Base-by-base conservation (phyloP, 2,888 invertebrate species). In the Dioctria linearis region DNA sequence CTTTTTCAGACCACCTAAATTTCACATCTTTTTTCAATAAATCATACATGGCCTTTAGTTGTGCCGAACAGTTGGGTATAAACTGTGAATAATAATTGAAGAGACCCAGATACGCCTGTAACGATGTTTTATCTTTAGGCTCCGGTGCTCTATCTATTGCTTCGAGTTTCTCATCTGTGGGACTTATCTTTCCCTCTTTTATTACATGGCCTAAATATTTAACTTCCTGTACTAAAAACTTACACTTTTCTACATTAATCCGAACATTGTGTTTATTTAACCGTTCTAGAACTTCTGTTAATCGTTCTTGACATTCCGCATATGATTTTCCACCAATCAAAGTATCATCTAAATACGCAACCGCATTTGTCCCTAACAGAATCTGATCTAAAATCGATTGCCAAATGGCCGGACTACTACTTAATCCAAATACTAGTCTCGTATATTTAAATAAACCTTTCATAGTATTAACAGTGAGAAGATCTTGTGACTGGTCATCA, bases 221-320 rank as follows among this genome's bases (percentile, higher is more conserved):
- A n/a, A n/a, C n/a, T n/a, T n/a, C n/a, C n/a, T n/a, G n/a, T n/a
- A n/a, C n/a, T n/a, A n/a, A n/a, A n/a, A n/a, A n/a, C n/a, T n/a
- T n/a, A n/a, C n/a, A n/a, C n/a, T n/a, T n/a, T n/a, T n/a, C n/a
- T n/a, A n/a, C n/a, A n/a, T n/a, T n/a, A n/a, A n/a, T n/a, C n/a
- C n/a, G n/a, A n/a, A n/a, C n/a, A n/a, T n/a, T 81, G n/a, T 67
- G 51, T 67, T 78, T 71, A 4, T 61, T 13, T 2, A 82, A 42
- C 4, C 59, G 51, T 46, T 46, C 42, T 39, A 82, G 43, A 2
- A 82, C 82, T 46, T 54, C 49, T n/a, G 49, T 49, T n/a, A 82
- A 51, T n/a, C 65, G 69, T n/a, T 25, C 37, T 4, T 73, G 8
- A 80, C 79, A 79, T 66, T 82, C 73, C 42, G 43, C 71, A 37